Evolutionary conservation across 2,888 invertebrate genomes (phyloP), one percentile per base, ranked within the genome.

Genomic region (Zhuqinia jingwanae): DNA sequence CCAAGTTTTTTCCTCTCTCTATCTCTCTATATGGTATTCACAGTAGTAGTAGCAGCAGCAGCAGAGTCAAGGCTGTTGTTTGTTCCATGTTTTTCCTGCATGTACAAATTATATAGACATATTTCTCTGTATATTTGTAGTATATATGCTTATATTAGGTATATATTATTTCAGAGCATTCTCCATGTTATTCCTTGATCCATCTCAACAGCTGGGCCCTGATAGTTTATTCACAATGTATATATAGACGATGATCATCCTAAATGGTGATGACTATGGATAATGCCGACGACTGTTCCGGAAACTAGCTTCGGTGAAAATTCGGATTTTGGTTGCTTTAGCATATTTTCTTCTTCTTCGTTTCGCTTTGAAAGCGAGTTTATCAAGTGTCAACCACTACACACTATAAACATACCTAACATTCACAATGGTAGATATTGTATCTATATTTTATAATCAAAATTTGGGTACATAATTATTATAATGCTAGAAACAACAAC

Each of bases 61-160:
- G 45, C 10, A 70, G 47, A 82, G 73, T 82, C 81, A 82, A 82
- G 81, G 81, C 81, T 82, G 22, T 60, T 58, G 56, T 56, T 76
- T 36, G 58, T 13, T 10, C 1, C 13, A 25, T 25, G 27, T 17
- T 20, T 65, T 68, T 68, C 17, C 56, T 22, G 2, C 20, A 73
- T 17, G 50, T 30, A 45, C 30, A 8, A 63, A 36, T 17, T 15
- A n/a, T n/a, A 11, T 58, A 58, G 10, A 15, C 13, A 70, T 50
- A 50, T 36, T 36, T 15, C 30, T 20, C 8, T 56, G 17, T 56
- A 56, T 17, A 20, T n/a, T n/a, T 50, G 50, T 56, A 56, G 3
- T 56, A 36, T 36, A 36, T 36, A 56, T 20, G 17, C 17, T 22
- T 60, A 60, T 73, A 15, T n/a, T n/a, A n/a, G n/a, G n/a, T n/a